These are phyloP conservation scores for Anas flavirostris DNA, from an alignment of 2,797 vertebrate genomes.

Conservation along the genomic window DNA sequence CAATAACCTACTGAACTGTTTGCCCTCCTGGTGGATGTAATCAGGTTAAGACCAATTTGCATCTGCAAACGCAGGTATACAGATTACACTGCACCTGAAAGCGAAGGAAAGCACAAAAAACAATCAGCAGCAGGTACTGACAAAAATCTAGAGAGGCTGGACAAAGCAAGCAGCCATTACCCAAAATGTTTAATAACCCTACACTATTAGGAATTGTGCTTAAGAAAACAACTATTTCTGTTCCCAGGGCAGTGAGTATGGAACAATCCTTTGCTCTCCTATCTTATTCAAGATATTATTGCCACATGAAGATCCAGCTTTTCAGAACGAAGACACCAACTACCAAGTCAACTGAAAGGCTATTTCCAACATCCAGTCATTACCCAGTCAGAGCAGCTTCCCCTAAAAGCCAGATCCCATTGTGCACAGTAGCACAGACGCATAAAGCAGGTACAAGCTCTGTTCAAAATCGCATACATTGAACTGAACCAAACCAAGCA, in stretches of 20 bases:
- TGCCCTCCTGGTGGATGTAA: background rate
- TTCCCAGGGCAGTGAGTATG: background rate
- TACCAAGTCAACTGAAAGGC: background rate
- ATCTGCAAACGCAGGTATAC: background rate
- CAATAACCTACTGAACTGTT: background rate
- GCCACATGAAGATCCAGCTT: background rate
- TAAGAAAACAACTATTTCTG: background rate
- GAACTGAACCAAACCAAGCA: background rate
- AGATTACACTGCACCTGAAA: background rate
- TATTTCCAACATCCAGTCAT: accelerated
- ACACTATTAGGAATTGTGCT: background rate
- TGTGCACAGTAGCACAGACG: accelerated
- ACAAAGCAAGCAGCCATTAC: background rate
- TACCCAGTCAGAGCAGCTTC: background rate
- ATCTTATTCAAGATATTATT: background rate
- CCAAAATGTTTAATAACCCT: background rate
- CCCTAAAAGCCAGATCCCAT: background rate
- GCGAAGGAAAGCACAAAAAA: background rate
- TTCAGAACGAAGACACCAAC: background rate
- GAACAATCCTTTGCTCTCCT: background rate
- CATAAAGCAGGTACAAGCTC: background rate
- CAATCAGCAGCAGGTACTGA: background rate
- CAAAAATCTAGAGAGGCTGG: background rate
- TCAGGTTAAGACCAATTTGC: background rate
- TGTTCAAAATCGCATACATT: accelerated